These are phyloP conservation scores for Coenonympha arcania DNA, from an alignment of 2,888 invertebrate species.

Conservation along the genomic window DNA sequence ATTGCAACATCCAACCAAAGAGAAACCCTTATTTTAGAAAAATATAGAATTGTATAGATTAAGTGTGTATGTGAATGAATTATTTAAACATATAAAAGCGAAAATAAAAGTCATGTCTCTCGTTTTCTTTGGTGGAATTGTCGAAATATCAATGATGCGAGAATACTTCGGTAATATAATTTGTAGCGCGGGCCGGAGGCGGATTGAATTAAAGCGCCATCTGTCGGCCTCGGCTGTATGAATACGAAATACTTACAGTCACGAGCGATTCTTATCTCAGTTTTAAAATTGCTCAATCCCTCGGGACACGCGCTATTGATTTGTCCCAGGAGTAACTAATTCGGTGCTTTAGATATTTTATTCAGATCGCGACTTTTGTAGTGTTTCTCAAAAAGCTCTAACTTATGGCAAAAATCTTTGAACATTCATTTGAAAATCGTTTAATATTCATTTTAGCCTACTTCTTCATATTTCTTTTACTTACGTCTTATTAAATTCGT, in stretches of 20 bases:
- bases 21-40: no score
- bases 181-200: constrained; percentile 70
- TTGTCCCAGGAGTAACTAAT: constrained; percentile 64
- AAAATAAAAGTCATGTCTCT: constrained; percentile 33
- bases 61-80: no score
- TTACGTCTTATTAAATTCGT: neutral
- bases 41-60: no score
- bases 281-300: constrained; percentile 73
- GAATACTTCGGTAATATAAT: constrained; percentile 71
- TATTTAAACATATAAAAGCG: neutral
- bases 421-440: no score
- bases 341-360: constrained; percentile 62
- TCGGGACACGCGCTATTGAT: constrained; percentile 61
- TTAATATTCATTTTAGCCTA: no score
- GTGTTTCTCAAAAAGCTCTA: constrained; percentile 31
- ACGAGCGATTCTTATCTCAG: constrained; percentile 70
- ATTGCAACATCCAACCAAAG: no score
- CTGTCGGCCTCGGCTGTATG: constrained; percentile 69
- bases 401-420: no score
- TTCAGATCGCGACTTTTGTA: constrained; percentile 49
- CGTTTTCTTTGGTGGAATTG: constrained; percentile 55
- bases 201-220: constrained; percentile 72
- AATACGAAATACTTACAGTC: constrained; percentile 69
- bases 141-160: constrained; percentile 74
- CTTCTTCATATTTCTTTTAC: no score